These are phyloP conservation scores for Ifrita kowaldi DNA, from an alignment of 2,113 vertebrate genomes.

Conservation along the genomic window DNA sequence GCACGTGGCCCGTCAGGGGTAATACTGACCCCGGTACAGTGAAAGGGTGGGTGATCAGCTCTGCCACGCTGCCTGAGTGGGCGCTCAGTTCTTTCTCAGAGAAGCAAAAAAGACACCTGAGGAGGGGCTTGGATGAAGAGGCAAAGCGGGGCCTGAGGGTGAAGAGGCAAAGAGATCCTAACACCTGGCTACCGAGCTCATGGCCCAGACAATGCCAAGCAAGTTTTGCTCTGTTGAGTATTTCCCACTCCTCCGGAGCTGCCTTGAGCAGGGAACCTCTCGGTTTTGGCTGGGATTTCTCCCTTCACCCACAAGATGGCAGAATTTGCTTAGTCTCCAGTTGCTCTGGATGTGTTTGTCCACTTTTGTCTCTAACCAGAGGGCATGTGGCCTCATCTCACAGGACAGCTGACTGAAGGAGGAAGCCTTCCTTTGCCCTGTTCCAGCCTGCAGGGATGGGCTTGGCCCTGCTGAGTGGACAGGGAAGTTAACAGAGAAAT, in stretches of 20 bases:
- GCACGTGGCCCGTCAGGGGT: rapidly evolving
- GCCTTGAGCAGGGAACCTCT: background rate
- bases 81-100: background rate
- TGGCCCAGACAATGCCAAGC: background rate
- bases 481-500: background rate
- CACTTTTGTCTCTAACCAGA: background rate
- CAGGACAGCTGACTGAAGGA: background rate
- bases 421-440: background rate
- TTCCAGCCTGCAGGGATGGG: background rate
- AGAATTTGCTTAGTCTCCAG: background rate
- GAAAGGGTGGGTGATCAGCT: background rate
- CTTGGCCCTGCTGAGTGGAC: background rate
- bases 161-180: background rate
- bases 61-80: background rate
- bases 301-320: conserved; percentile 20
- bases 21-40: rapidly evolving
- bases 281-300: background rate
- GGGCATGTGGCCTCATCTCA: background rate
- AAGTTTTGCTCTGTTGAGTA: background rate
- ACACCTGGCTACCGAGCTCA: background rate
- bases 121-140: background rate
- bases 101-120: background rate
- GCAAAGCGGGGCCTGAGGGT: background rate
- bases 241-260: background rate
- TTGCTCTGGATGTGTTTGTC: background rate